These are phyloP conservation scores for Delichon dasypus DNA, from an alignment of 2,797 vertebrate species.

Conservation along the genomic window DNA sequence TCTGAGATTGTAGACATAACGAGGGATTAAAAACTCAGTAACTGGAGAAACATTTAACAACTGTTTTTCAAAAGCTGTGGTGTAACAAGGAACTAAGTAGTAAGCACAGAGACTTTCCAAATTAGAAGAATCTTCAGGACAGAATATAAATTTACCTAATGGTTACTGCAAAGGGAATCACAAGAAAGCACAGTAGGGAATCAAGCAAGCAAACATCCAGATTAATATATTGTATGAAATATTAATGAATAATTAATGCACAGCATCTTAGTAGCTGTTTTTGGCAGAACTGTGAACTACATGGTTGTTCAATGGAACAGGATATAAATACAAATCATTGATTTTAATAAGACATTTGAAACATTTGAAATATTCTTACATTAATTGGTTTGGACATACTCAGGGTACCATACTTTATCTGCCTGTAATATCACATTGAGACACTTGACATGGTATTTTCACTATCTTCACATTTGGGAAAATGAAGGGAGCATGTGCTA, in stretches of 20 bases:
- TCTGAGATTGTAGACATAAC: background rate
- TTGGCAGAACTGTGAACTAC: background rate
- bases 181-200: background rate
- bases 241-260: background rate
- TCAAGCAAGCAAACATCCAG: background rate
- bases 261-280: background rate
- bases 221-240: background rate
- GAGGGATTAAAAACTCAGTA: background rate
- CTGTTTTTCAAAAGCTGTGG: background rate
- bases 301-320: background rate
- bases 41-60: background rate
- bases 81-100: background rate
- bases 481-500: fast-evolving
- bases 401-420: background rate
- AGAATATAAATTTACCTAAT: background rate
- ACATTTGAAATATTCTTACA: background rate
- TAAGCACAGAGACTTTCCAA: background rate
- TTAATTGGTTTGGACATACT: background rate
- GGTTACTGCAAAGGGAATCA: background rate
- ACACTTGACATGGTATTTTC: background rate
- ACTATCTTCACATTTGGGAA: background rate
- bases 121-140: background rate
- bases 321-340: background rate
- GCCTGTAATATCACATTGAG: background rate
- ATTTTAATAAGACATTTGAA: background rate